phyloP scores from a whole-genome alignment of 2,888 invertebrate genomes.

The Habroteleia sp. region DNA sequence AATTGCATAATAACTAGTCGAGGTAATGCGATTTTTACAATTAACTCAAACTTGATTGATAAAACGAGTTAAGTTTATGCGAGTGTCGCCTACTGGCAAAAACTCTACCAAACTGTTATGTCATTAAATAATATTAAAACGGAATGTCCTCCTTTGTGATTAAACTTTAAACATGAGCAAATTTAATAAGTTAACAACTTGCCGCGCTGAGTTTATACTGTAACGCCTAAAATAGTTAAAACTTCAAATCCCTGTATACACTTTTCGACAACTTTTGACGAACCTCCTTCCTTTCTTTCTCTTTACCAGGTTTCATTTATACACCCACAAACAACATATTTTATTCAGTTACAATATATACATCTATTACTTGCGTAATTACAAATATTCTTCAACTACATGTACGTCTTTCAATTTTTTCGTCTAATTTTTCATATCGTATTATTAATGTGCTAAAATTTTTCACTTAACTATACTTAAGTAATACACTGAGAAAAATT shows the following conservation, averaged over 20 bases:
- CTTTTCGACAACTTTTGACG: slow-evolving; percentile 24
- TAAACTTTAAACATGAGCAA: slow-evolving; percentile 51
- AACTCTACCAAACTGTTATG: slow-evolving; percentile 30
- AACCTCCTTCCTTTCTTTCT: slow-evolving; percentile 9
- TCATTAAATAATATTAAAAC: slow-evolving; percentile 39
- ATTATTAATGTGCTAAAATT: too few species aligned
- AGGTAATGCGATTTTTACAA: slow-evolving; percentile 43
- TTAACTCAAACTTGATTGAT: slow-evolving; percentile 37
- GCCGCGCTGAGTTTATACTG: slow-evolving; percentile 12
- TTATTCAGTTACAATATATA: too few species aligned
- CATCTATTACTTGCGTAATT: too few species aligned
- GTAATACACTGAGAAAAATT: too few species aligned
- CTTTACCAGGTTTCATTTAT: background rate
- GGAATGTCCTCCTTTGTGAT: slow-evolving; percentile 38
- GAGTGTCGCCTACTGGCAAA: slow-evolving; percentile 22
- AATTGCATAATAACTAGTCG: slow-evolving; percentile 45
- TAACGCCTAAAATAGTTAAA: slow-evolving; percentile 28
- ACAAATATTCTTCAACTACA: too few species aligned
- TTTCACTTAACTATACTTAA: too few species aligned
- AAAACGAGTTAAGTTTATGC: slow-evolving; percentile 32
- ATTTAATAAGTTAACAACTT: slow-evolving; percentile 50
- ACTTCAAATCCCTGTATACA: slow-evolving; percentile 29
- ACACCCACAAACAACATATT: too few species aligned
- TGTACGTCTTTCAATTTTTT: too few species aligned
- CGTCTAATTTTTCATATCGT: too few species aligned